Percentiles rank a stretch among this genome's conserved stretches.
phyloP scores from a whole-genome alignment of 2,888 invertebrate genomes.

The Rhagonycha lutea region DNA sequence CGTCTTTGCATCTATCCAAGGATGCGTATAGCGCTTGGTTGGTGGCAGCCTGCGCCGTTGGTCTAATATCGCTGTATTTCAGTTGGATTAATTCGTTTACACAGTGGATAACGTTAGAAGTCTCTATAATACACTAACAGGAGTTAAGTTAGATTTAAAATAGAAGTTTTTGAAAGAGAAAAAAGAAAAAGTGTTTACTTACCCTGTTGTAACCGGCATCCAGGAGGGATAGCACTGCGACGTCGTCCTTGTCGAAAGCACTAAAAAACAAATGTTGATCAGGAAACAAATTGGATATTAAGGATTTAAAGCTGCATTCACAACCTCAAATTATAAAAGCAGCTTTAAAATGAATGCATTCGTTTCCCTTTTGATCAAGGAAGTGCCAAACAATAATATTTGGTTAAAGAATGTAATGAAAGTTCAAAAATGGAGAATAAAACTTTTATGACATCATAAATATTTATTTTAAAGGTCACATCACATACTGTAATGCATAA shows the following conservation, averaged over 20 bases:
- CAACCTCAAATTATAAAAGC: background rate
- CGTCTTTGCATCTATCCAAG: slow-evolving; percentile 83
- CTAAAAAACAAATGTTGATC: slow-evolving; percentile 61
- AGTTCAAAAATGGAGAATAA: background rate
- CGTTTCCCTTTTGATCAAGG: background rate
- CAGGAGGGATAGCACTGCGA: slow-evolving; percentile 73
- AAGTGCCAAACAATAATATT: background rate
- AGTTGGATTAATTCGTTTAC: slow-evolving; percentile 76
- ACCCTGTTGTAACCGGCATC: slow-evolving; percentile 90
- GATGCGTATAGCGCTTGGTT: slow-evolving; percentile 82
- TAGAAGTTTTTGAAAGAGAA: background rate
- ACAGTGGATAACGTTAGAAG: slow-evolving; percentile 65
- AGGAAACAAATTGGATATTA: background rate
- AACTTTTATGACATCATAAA: background rate
- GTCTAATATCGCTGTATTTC: slow-evolving; percentile 75
- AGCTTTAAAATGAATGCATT: too few relatives aligned
- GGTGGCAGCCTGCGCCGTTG: slow-evolving; percentile 78
- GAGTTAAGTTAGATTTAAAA: slow-evolving; percentile 19
- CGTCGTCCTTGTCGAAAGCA: slow-evolving; percentile 82
- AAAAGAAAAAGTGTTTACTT: slow-evolving; percentile 51
- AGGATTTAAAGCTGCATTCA: background rate
- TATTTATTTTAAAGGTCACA: background rate
- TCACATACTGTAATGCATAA: background rate
- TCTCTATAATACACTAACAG: slow-evolving; percentile 70
- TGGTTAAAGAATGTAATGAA: background rate